Conservation (phyloP, 2,113 vertebrate genomes). For the Myiagra hebetior region DNA sequence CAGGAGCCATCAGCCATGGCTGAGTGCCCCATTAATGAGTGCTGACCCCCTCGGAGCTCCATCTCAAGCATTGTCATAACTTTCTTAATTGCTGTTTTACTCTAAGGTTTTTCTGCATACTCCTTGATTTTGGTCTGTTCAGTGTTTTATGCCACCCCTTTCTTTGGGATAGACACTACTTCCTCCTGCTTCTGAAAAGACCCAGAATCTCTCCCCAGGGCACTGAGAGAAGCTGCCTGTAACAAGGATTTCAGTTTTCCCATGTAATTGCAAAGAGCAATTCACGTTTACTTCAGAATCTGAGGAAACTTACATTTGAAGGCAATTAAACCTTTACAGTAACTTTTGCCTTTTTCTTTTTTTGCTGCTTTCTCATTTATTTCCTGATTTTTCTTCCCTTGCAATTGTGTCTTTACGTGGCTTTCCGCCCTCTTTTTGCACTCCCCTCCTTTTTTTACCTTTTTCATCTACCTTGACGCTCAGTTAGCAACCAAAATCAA, state of each 20-base stretch:
- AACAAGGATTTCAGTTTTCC: not conserved
- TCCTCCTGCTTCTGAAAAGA: not conserved
- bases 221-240: not conserved
- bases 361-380: not conserved
- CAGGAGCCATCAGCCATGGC: not conserved
- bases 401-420: not conserved
- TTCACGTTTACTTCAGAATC: not conserved
- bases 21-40: accelerated
- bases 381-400: not conserved
- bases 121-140: not conserved
- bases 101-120: not conserved
- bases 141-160: not conserved
- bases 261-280: not conserved
- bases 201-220: not conserved
- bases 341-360: not conserved
- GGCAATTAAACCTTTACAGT: not conserved
- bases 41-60: not conserved
- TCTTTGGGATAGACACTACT: not conserved
- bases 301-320: not conserved
- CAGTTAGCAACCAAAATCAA: not conserved
- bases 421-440: not conserved
- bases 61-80: not conserved
- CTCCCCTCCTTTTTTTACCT: not conserved
- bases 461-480: not conserved
- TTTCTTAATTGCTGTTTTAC: not conserved